Percentiles rank a stretch among this genome's conserved stretches.
These are phyloP conservation scores for Carapus acus DNA, from an alignment of 2,797 vertebrate genomes.

Conservation along the genomic window DNA sequence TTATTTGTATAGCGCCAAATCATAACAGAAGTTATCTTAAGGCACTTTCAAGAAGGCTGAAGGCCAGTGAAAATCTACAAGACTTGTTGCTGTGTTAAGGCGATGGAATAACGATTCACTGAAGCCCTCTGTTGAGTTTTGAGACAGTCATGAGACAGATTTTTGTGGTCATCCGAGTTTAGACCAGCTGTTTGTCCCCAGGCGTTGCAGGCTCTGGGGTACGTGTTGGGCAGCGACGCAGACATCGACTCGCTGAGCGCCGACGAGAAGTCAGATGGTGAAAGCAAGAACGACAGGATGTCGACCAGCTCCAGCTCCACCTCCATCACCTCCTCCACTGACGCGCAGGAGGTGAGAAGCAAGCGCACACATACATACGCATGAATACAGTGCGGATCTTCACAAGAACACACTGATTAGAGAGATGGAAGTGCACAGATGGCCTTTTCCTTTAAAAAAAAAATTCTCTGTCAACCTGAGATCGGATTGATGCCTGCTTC, in stretches of 20 bases:
- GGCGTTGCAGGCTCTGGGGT: slow-evolving; percentile 93
- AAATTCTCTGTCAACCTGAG: no score
- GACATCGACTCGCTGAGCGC: slow-evolving; percentile 88
- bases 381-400: slow-evolving; percentile 1
- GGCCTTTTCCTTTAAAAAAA: neutral
- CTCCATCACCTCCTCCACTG: slow-evolving; percentile 82
- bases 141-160: no score
- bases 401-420: slow-evolving; percentile 1
- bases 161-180: no score
- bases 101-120: no score
- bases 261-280: slow-evolving; percentile 90
- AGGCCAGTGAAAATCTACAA: no score
- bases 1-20: no score
- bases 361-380: slow-evolving; percentile 3
- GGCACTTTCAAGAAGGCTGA: no score
- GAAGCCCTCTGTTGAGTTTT: no score
- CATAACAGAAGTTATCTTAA: no score
- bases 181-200: slow-evolving; percentile 32
- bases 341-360: slow-evolving; percentile 84
- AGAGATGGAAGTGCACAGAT: neutral
- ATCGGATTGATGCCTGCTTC: neutral
- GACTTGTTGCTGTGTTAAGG: no score
- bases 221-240: slow-evolving; percentile 81
- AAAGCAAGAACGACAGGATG: slow-evolving; percentile 84
- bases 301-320: slow-evolving; percentile 87